These are phyloP conservation scores for Isoperla grammatica DNA, from an alignment of 2,888 invertebrate genomes.

Conservation along the genomic window DNA sequence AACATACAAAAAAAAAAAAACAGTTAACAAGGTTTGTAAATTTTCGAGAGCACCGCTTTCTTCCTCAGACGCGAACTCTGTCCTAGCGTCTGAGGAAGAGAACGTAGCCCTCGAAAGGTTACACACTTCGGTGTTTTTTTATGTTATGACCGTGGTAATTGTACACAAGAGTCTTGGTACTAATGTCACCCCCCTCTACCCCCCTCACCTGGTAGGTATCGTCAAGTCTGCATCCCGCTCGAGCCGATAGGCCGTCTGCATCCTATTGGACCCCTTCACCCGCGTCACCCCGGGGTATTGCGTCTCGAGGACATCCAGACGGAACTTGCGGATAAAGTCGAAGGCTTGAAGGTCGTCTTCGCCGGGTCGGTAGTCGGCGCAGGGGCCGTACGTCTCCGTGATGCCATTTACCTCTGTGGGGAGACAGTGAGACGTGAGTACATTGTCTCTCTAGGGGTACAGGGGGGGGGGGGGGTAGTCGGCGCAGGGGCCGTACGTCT, in stretches of 20 bases:
- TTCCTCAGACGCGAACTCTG: too few relatives aligned
- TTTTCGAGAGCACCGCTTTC: too few relatives aligned
- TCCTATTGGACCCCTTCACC: slow-evolving; percentile 67
- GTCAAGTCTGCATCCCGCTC: slow-evolving; percentile 67
- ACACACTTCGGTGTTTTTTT: too few relatives aligned
- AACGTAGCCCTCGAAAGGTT: too few relatives aligned
- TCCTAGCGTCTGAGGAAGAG: too few relatives aligned
- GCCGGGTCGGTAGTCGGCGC: slow-evolving; percentile 55
- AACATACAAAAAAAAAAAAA: too few relatives aligned
- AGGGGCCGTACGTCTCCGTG: slow-evolving; percentile 44
- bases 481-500: slow-evolving; percentile 47
- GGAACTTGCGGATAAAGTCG: slow-evolving; percentile 74
- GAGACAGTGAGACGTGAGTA: neutral
- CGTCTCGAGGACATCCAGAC: slow-evolving; percentile 56
- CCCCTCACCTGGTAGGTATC: slow-evolving; percentile 59
- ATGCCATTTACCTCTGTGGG: slow-evolving; percentile 19
- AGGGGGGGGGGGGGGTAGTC: too few relatives aligned
- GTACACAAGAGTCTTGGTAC: neutral
- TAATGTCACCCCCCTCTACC: neutral
- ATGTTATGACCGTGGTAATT: neutral
- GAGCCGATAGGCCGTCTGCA: slow-evolving; percentile 76
- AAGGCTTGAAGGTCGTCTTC: slow-evolving; percentile 75
- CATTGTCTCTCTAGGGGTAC: too few relatives aligned
- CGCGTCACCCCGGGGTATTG: slow-evolving; percentile 60
- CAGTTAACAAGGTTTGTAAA: too few relatives aligned